These are phyloP conservation scores for Gnathonemus echidnorhynchus DNA, from an alignment of 2,113 vertebrate genomes.

Conservation along the genomic window DNA sequence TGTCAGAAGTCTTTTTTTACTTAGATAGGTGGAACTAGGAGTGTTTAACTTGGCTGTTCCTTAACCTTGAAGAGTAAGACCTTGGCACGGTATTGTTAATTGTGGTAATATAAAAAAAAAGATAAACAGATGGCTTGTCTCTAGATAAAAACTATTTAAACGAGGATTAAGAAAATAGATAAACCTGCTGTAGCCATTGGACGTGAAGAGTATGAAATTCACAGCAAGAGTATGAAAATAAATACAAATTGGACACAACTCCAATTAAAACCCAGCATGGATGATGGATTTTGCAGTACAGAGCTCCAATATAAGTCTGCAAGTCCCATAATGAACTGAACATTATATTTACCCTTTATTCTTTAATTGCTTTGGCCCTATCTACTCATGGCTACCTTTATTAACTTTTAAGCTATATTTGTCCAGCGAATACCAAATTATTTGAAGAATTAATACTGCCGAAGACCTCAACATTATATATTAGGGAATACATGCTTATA, in stretches of 20 bases:
- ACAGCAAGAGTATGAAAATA: background rate
- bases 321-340: background rate
- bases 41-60: background rate
- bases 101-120: background rate
- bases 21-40: background rate
- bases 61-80: background rate
- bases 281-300: background rate
- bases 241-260: background rate
- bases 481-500: background rate
- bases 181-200: background rate
- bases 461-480: background rate
- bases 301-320: background rate
- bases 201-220: background rate
- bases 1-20: background rate
- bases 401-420: background rate
- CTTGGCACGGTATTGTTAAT: background rate
- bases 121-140: background rate
- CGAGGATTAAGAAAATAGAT: background rate
- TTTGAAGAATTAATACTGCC: background rate
- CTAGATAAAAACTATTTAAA: background rate
- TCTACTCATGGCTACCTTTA: background rate
- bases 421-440: background rate
- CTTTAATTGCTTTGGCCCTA: background rate
- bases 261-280: background rate
- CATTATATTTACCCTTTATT: background rate